Conservation (phyloP, 2,888 invertebrate genomes). For the Ischnura elegans region DNA sequence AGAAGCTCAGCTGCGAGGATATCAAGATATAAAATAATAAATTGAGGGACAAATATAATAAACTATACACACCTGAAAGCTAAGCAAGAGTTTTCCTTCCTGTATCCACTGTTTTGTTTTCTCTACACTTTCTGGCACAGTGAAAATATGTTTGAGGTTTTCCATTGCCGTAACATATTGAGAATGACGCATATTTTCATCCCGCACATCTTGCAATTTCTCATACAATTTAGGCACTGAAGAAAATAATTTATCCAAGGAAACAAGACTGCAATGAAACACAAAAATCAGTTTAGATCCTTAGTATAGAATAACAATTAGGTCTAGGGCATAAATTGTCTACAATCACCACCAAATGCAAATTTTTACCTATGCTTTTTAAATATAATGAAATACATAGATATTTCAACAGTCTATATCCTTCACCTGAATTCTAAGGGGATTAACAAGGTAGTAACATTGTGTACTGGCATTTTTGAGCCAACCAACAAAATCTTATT, state of each 20-base stretch:
- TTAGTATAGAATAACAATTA: background rate
- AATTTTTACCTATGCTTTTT: too few relatives aligned
- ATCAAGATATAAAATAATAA: too few relatives aligned
- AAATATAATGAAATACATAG: too few relatives aligned
- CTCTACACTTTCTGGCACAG: constrained; percentile 96
- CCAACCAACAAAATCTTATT: too few relatives aligned
- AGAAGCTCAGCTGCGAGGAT: too few relatives aligned
- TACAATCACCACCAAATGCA: background rate
- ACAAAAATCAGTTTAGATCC: background rate
- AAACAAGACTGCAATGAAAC: constrained; percentile 83
- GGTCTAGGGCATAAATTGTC: background rate
- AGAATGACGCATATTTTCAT: constrained; percentile 96
- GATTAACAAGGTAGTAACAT: too few relatives aligned
- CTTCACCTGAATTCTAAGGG: too few relatives aligned
- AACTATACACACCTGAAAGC: constrained; percentile 86
- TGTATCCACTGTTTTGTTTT: constrained; percentile 96
- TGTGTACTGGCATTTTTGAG: too few relatives aligned
- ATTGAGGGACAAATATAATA: constrained; percentile 15
- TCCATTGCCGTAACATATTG: constrained; percentile 99
- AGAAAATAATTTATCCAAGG: constrained; percentile 87
- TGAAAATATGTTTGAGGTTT: constrained; percentile 98
- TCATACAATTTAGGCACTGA: constrained; percentile 89
- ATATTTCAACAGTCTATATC: too few relatives aligned
- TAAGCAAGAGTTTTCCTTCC: constrained; percentile 95
- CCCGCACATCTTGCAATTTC: constrained; percentile 90